Evolutionary conservation across 2,888 invertebrate species (phyloP), one percentile per base, ranked within the genome.

Genomic region (Pyralis farinalis): DNA sequence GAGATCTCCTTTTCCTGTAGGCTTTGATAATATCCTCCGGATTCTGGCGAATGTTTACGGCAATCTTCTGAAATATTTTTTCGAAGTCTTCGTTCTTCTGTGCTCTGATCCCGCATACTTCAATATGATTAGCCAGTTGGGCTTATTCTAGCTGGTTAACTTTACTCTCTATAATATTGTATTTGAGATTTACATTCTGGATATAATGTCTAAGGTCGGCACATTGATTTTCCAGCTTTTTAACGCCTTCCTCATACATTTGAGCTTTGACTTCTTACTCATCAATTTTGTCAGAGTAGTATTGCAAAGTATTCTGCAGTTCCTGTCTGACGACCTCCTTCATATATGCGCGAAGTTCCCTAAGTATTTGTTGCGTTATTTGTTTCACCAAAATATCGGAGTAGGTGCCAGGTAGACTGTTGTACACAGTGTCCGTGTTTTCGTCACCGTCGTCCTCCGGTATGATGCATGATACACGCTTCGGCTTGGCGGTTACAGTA

Each of bases 391-490:
- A n/a, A n/a, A 34, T 31, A 1, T 36, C 11, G 10, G 34, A 3
- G 11, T 34, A 20, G 10, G 22, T 11, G 22, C 34, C 8, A 1
- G 22, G 9, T 16, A 10, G 21, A 70, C 75, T 12, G 12, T 2
- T 32, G 10, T 34, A 34, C 22, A 21, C 34, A 22, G 9, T 34
- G 34, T 34, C 34, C 4, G 42, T 42, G 16, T 29, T 42, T 6
- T 37, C 29, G 69, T 57, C 50, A 6, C 42, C 48, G 7, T n/a
- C n/a, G n/a, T n/a, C n/a, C n/a, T n/a, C n/a, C n/a, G n/a, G n/a
- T n/a, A n/a, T n/a, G n/a, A n/a, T 53, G 22, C 40, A 46, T 7
- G 47, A 49, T 1, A 52, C 10, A 1, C 52, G 35, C 37, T 38
- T 47, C 6, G 47, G 43, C 34, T 45, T 47, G 5, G 16, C 30